Conservation (phyloP, 2,113 vertebrate species). For the Vulpes vulpes region DNA sequence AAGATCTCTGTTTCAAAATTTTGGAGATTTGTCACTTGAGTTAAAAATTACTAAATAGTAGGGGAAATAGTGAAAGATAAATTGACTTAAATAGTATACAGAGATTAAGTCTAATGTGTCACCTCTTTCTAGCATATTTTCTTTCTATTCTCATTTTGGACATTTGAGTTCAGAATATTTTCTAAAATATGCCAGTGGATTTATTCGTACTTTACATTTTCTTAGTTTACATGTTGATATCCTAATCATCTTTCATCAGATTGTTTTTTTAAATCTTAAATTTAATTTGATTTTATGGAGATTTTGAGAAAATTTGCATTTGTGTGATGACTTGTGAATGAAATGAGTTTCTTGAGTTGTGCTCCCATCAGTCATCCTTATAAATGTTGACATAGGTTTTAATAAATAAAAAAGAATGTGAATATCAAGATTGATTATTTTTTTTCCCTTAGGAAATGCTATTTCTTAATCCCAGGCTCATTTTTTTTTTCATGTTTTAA, state of each 20-base stretch:
- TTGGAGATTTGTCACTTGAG: not conserved
- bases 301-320: conserved; percentile 46
- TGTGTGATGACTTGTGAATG: not conserved
- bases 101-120: conserved; percentile 14
- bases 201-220: conserved; percentile 43
- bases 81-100: conserved; percentile 4
- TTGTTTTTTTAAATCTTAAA: conserved; percentile 34
- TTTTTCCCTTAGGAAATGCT: not conserved
- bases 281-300: conserved; percentile 47
- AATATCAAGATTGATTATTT: conserved; percentile 29
- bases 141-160: conserved; percentile 55
- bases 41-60: conserved; percentile 38
- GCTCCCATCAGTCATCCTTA: conserved; percentile 6
- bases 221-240: conserved; percentile 26
- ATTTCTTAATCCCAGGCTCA: not conserved
- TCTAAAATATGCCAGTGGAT: not conserved
- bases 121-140: conserved; percentile 20
- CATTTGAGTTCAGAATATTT: conserved; percentile 55
- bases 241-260: conserved; percentile 10
- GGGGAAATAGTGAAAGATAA: not conserved
- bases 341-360: conserved; percentile 43
- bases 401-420: conserved; percentile 27
- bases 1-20: not conserved
- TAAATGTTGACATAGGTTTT: conserved; percentile 51
- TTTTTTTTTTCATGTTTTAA: not conserved